Evolutionary conservation across 1,140 invertebrate species (phyloP), one percentile per base, ranked within the genome.

Genomic region (Whitmania pigra): DNA sequence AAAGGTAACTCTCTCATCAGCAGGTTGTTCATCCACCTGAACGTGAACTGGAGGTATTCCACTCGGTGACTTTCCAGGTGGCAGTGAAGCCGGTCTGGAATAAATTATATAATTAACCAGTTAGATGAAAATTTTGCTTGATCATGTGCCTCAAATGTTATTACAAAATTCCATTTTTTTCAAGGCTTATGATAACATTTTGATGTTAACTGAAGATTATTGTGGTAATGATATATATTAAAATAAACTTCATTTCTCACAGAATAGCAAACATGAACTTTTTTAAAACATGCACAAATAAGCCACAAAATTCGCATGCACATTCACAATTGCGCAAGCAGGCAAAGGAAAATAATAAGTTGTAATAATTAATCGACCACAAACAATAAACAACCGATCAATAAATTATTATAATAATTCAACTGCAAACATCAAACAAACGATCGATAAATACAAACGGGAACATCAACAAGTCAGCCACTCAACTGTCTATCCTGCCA

Each of bases 11-110:
- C 97, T 74, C 97, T 85, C 77, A 97, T 99, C 73, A 99, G 84
- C 69, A 99, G 85, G 85, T 99, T 99, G 83, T 99, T 99, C 92
- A 99, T 97, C 97, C 97, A 99, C n/a, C 97, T 88, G 84, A 99
- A 99, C 7, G 96, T 94, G 84, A 99, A 99, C 85, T 99, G 96
- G 31, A 99, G 86, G 84, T 97, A 99, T 85, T 98, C 94, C 40
- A 99, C 92, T 72, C 90, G 90, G 79, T 99, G 92, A 29, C 87
- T 85, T 82, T 92, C 89, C 71, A 99, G 84, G 83, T 99, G 96
- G 77, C 89, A 87, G 84, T 98, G 93, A 20, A 98, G 85, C 13
- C 87, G 53, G 54, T 53, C 73, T 74, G 69, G 11, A 53, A 13
- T 31, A 20, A 20, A 25, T n/a, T n/a, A n/a, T n/a, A n/a, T n/a